Base-by-base conservation (phyloP, 2,797 vertebrate species). In the Saxicola maurus region DNA sequence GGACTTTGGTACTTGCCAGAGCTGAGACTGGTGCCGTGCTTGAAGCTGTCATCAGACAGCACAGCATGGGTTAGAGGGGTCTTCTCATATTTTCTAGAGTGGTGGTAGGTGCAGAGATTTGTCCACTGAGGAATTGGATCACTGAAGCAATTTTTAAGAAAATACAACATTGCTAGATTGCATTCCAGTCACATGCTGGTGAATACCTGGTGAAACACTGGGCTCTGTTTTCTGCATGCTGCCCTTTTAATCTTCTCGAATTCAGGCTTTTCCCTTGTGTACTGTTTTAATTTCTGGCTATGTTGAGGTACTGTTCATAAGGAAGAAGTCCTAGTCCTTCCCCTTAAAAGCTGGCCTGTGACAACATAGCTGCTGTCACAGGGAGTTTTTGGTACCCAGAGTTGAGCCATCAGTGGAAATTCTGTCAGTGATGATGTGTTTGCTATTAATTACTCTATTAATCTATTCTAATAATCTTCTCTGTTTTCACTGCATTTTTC, bases 1-100 rank as follows among this genome's bases (percentile, higher is more conserved):
- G 24, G 20, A 17, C 23, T 48, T 27, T 3, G 1, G 17, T 4
- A 1, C 43, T 40, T 6, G 4, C 45, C 45, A 27, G 40, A 51
- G n/a, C 13, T 4, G 8, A 42, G 35, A 28, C 30, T 0, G 0
- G 30, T 67, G 55, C 33, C 0, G 0, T 31, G 21, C 57, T 49
- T 35, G 6, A n/a, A n/a, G n/a, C n/a, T 33, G 4, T 30, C 30
- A 31, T 40, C 33, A 25, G 45, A 11, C 2, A 11, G 6, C 10
- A 4, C 0, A 38, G 21, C 28, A 2, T 0, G 2, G 45, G 33
- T 16, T 33, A 23, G 42, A 86, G 45, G 17, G 17, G 15, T 31
- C n/a, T 68, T 53, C 27, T 55, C 7, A 2, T 24, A 23, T 48
- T 45, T 73, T 35, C 38, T 76, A 8, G 16, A 64, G n/a, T 42